Base-by-base conservation (phyloP, 1,140 invertebrate species). In the Drosophila kepulauana region DNA sequence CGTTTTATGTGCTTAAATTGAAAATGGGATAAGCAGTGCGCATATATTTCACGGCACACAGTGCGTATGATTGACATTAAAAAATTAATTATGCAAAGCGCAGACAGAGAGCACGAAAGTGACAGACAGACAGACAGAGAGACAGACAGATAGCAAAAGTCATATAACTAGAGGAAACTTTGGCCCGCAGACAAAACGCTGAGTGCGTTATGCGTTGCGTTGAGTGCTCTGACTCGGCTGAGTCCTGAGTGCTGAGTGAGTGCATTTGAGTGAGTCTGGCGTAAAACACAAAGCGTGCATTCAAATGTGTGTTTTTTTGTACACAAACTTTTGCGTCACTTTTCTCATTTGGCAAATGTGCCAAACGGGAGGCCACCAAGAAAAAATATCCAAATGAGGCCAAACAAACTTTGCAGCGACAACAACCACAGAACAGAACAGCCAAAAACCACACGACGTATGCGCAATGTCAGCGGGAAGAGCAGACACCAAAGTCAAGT, bases 51-150 rank as follows among this genome's bases (percentile, higher is more conserved):
- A 72, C 70, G 80, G 85, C 85, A 43, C 78, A 84, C 84, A 81
- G 80, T 88, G 84, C 84, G 78, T 88, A 88, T 88, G 85, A 88
- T 88, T 88, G 84, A 81, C 84, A 88, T 88, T 88, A 89, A 89
- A 75, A 73, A 78, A 88, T 89, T 88, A 89, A 88, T 88, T 88
- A 88, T 88, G 85, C 73, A 78, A 84, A 78, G 73, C 69, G 70
- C 73, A 77, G 52, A 49, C 72, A 58, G 66, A 58, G 66, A 41
- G 20, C 41, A 13, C 28, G 11, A 38, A 16, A 49, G 52, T 51
- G 16, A 45, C 3, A 57, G 30, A 4, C 8, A 54, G 38, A 35
- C 33, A 45, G 3, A 16, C 7, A 69, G 11, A 57, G 30, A 46
- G 41, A 41, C 6, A 72, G 52, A 61, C 70, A 59, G 46, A 48